Conservation (phyloP, 2,113 vertebrate genomes). For the Cinclus mexicanus region DNA sequence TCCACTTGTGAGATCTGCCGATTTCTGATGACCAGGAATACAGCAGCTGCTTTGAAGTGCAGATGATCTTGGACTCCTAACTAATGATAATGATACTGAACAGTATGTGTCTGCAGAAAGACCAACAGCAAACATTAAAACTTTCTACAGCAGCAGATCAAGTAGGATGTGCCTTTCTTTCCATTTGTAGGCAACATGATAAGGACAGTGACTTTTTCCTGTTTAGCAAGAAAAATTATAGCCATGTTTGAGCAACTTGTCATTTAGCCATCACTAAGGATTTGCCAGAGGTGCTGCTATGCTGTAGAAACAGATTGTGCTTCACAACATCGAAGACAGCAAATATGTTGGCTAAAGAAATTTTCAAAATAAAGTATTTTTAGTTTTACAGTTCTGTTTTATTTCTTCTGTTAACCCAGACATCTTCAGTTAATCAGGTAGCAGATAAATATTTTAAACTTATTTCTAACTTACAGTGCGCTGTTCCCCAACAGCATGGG, state of each 20-base stretch:
- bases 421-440: not conserved
- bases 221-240: not conserved
- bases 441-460: not conserved
- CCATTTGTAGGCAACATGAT: not conserved
- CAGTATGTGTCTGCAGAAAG: not conserved
- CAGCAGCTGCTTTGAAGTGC: not conserved
- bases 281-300: not conserved
- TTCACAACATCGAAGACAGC: not conserved
- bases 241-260: not conserved
- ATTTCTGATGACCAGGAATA: not conserved
- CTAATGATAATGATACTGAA: not conserved
- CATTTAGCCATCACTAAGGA: not conserved
- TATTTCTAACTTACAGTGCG: not conserved
- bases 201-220: not conserved
- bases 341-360: not conserved
- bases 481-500: not conserved
- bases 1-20: slow-evolving; percentile 78
- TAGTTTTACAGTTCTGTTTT: not conserved
- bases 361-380: slow-evolving; percentile 44
- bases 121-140: not conserved
- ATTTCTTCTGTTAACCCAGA: not conserved
- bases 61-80: not conserved
- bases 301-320: not conserved
- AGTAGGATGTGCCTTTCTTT: not conserved
- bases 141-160: not conserved